Evolutionary conservation across 2,113 vertebrate genomes (phyloP).

Genomic region (Nasalis larvatus): DNA sequence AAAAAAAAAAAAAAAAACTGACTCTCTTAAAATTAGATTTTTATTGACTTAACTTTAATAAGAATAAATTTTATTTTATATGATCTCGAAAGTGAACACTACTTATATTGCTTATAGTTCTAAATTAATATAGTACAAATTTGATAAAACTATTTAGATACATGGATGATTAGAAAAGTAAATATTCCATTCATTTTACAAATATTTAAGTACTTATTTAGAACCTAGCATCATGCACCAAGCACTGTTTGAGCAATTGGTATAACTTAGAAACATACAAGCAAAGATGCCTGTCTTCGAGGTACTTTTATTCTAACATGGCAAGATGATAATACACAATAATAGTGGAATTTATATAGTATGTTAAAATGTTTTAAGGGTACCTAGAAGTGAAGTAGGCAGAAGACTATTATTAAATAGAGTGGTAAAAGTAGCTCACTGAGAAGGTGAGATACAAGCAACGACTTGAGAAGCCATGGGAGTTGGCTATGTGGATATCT

Average conservation of each 20-base stretch:
- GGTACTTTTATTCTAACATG: neutral
- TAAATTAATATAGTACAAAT: neutral
- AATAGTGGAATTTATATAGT: neutral
- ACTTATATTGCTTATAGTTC: neutral
- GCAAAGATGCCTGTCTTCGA: neutral
- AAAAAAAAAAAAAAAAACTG: neutral
- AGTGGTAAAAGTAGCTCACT: neutral
- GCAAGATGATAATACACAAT: neutral
- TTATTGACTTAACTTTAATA: neutral
- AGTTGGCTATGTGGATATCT: neutral
- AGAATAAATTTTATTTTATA: neutral
- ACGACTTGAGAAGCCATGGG: neutral
- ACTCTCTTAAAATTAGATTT: neutral
- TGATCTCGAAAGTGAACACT: neutral
- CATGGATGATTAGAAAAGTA: neutral
- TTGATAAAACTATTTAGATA: neutral
- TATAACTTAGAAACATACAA: neutral
- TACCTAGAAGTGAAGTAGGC: neutral
- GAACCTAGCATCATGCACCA: neutral
- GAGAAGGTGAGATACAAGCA: neutral
- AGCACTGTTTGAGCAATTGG: neutral
- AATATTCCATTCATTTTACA: neutral
- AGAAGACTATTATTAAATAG: neutral
- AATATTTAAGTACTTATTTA: neutral
- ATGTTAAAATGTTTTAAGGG: neutral